Base-by-base conservation (phyloP, 2,113 vertebrate species). In the Ginglymostoma cirratum region DNA sequence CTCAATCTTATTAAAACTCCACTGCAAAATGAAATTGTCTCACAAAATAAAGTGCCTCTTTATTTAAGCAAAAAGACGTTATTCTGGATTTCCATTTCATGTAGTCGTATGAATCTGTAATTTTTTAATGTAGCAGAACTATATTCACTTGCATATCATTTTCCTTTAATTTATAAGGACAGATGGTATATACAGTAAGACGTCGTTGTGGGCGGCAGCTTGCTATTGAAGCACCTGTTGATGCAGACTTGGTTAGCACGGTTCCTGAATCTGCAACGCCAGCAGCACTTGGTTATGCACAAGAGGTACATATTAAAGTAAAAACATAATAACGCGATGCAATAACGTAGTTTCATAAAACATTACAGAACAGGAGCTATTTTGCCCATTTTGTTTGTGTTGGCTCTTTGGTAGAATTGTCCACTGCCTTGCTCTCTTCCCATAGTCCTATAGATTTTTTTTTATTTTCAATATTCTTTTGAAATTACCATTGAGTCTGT, bases 171-270 rank as follows among this genome's bases (percentile, higher is more conserved):
- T 95, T 42, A 93, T 19, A 97, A 99, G 99, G 98, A 96, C 99
- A 99, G 97, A 99, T 99, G 99, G 99, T 99, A 27, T 99, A 99
- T 96, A 99, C 99, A 0, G 99, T 99, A 83, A 97, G 99, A 96
- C 98, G 98, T 96, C 98, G 99, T 96, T 99, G 99, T 34, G 99
- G 99, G 86, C 98, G 98, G 96, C 99, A 99, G 97, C 97, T 99
- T 86, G 99, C 99, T 48, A 98, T 99, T 0, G 99, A 99, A 97
- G 98, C 99, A 12, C 99, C 99, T 0, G 99, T 98, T 96, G 98
- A 99, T 86, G 99, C 98, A 27, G 99, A 99, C 95, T 96, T 99
- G 96, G 99, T 99, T 96, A 99, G 99, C 98, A 99, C 99, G 0
- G 99, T 99, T 95, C 99, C 99, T 0, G 99, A 99, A 97, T 99